Base-by-base conservation (phyloP, 1,140 invertebrate species). In the Atta cephalotes region DNA sequence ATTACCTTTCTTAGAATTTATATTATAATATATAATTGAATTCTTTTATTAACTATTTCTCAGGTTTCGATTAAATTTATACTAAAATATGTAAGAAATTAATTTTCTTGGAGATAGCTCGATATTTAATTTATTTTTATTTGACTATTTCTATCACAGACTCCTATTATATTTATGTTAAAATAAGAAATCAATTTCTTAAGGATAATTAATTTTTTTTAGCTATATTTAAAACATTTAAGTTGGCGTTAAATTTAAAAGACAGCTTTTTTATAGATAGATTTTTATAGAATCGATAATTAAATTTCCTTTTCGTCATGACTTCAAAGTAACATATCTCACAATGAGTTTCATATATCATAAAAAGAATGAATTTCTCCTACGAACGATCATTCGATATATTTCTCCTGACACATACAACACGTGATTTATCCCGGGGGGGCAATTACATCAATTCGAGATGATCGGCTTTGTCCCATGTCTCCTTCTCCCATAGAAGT, bases 401-500 rank as follows among this genome's bases (percentile, higher is more conserved):
- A 56, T 68, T n/a, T 71, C 65, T 18, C n/a, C 35, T 31, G 70
- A 62, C 53, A 56, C 58, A 31, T n/a, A 49, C 66, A 49, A 25
- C 72, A 31, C 21, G 21, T 6, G 65, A 49, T 86, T 68, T 87
- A 77, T 80, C 74, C 66, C 66, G 21, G 85, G n/a, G 21, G 39
- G 12, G 66, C 74, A 80, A 80, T 88, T 70, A 71, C 66, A 60
- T 56, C 25, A 65, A 60, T 35, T 70, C 18, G 45, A 62, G 49
- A 71, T 71, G 85, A 87, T 87, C 87, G 76, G 85, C 53, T 74
- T 80, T 87, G 68, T 80, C 60, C 35, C 16, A 14, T 51, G 66
- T 16, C 39, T n/a, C 3, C 18, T 14, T 31, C 82, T 25, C 7
- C 5, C 39, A 35, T 79, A 39, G 51, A 68, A 45, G 58, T 18